Evolutionary conservation across 2,888 invertebrate genomes (phyloP), one percentile per base, ranked within the genome.

Genomic region (Ochropleura leucogaster): DNA sequence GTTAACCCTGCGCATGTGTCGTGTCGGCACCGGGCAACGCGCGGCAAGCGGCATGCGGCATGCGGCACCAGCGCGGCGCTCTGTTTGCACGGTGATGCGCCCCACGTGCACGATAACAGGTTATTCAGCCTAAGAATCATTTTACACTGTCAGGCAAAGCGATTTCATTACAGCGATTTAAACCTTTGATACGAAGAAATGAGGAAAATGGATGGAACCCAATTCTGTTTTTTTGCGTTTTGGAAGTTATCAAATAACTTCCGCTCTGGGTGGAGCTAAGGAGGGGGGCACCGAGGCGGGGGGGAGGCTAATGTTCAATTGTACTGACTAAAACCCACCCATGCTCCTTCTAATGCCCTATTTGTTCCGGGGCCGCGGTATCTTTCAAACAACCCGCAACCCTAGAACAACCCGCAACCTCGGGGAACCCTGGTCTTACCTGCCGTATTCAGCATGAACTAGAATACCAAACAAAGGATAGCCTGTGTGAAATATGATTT

Each of bases 51-150:
- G 80, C n/a, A n/a, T 18, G 9, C 84, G 80, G 74, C 85, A 76
- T 80, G 69, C 77, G 76, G 82, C 79, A 84, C 80, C 82, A 79
- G 85, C 82, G 74, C 82, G 75, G 74, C 81, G 74, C 83, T 87
- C 83, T 90, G 90, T 92, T 92, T 92, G 91, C 89, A 88, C 84
- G 90, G 83, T 83, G 88, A 88, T 89, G 89, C 85, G 84, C 84
- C 80, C 91, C 94, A 94, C 93, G 94, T 95, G 95, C 88, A 92
- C 89, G 93, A 94, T 94, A 94, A 94, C 93, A 94, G 94, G 94
- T 94, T 94, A 91, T 92, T 93, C 92, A 89, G 92, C 91, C 90
- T 90, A 87, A 91, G 82, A 77, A 74, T 71, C 68, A 60, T 69
- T 67, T 55, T 69, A 76, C 68, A 69, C 76, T 89, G 82, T 80